Percentiles rank a stretch among this genome's conserved stretches.
phyloP scores from a whole-genome alignment of 2,113 vertebrate species.

The Poeciliopsis retropinna region DNA sequence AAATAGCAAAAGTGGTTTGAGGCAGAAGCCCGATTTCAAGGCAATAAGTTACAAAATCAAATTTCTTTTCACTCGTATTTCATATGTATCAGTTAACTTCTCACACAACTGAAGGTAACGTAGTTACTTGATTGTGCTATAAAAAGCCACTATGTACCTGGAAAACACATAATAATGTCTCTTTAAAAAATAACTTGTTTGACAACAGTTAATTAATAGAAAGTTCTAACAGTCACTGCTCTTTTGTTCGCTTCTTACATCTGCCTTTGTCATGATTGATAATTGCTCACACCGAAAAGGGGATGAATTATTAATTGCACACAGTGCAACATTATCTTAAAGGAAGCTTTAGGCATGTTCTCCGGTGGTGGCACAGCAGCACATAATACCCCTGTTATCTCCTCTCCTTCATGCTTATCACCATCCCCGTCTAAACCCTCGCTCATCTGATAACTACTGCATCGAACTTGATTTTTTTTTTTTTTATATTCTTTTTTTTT shows the following conservation, averaged over 20 bases:
- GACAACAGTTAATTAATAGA: no score
- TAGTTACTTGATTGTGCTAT: no score
- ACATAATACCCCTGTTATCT: constrained; percentile 48
- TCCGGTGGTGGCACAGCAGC: constrained; percentile 18
- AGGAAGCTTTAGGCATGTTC: constrained; percentile 25
- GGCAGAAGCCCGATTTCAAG: no score
- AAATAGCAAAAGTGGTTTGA: no score
- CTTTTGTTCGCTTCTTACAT: neutral
- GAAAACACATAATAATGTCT: no score
- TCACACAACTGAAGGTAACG: no score
- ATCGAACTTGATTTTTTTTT: constrained; percentile 49
- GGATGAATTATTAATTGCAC: constrained; percentile 17
- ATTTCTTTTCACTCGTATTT: no score
- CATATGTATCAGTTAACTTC: no score
- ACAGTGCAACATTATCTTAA: constrained; percentile 13
- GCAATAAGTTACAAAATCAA: no score
- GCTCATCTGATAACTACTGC: constrained; percentile 56
- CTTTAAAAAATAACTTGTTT: no score
- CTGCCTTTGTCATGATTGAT: constrained; percentile 10
- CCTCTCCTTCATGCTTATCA: constrained; percentile 37
- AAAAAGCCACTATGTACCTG: no score
- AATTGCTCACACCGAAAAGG: constrained; percentile 9
- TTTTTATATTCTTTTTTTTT: constrained; percentile 38
- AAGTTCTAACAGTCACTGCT: neutral
- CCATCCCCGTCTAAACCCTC: constrained; percentile 31